Conservation (phyloP, 2,797 vertebrate genomes). For the Lepus townsendii region DNA sequence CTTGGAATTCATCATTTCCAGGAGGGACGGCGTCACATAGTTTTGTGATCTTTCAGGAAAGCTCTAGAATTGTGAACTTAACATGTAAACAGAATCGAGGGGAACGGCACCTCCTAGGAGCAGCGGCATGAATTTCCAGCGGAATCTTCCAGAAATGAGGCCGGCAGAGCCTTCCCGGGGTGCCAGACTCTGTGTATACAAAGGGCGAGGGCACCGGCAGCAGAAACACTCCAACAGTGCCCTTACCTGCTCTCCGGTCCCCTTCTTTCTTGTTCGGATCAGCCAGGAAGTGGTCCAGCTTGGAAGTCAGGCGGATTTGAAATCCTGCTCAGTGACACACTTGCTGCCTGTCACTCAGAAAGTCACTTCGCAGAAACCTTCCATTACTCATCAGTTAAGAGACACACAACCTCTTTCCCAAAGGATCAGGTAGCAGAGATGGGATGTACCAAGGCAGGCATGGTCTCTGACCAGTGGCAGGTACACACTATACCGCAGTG, state of each 20-base stretch:
- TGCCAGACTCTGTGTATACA: background rate
- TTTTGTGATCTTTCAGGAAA: slow-evolving; percentile 6
- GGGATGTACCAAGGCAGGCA: no score
- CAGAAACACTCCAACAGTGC: background rate
- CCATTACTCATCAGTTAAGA: background rate
- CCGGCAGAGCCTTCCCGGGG: accelerated
- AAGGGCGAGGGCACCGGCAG: background rate
- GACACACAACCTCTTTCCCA: background rate
- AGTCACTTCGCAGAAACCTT: background rate
- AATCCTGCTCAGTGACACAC: background rate
- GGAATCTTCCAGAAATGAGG: background rate
- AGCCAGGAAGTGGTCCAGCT: background rate
- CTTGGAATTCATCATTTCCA: slow-evolving; percentile 17
- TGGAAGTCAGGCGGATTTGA: background rate
- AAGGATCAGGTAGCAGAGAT: background rate
- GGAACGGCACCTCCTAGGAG: background rate
- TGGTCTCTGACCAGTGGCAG: background rate
- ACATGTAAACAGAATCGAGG: slow-evolving; percentile 1
- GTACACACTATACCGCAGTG: background rate
- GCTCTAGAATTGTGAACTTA: background rate
- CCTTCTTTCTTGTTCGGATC: background rate
- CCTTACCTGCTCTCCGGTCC: accelerated
- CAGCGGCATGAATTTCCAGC: background rate
- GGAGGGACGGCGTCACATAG: background rate
- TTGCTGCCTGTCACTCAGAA: background rate